phyloP scores from a whole-genome alignment of 2,888 invertebrate genomes.

The Tigriopus californicus region DNA sequence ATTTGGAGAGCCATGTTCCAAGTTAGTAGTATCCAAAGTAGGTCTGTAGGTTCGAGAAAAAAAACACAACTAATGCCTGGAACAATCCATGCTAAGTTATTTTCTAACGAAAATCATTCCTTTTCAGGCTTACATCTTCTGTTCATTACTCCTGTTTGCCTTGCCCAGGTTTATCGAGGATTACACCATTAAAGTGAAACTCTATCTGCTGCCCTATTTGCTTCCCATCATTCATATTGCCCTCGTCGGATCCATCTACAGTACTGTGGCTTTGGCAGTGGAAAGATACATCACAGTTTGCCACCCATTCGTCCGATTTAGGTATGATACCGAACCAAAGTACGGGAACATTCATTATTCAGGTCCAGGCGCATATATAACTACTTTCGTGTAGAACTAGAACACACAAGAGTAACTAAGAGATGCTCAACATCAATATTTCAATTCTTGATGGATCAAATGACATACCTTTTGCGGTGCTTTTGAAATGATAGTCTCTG shows the following conservation, averaged over 20 bases:
- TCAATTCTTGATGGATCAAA: no score
- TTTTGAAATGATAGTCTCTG: no score
- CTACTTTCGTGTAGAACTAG: no score
- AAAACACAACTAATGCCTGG: background rate
- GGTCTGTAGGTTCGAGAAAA: no score
- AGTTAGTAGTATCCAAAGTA: background rate
- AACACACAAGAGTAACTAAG: no score
- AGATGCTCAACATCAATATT: no score
- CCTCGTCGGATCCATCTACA: background rate
- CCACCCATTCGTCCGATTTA: background rate
- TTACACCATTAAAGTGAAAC: background rate
- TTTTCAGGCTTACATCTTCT: background rate
- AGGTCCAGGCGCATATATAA: no score
- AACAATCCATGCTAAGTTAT: background rate
- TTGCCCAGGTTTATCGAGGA: background rate
- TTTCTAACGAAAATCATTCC: background rate
- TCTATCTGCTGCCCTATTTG: background rate
- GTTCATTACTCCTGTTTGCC: background rate
- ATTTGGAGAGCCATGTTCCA: background rate
- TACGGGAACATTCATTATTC: background rate
- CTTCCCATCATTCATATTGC: background rate
- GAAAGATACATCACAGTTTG: background rate
- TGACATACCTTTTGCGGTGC: no score
- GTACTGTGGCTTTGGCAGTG: background rate
- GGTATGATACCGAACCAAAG: background rate